Conservation (phyloP, 2,888 invertebrate genomes). For the Stenchaetothrips biformis region DNA sequence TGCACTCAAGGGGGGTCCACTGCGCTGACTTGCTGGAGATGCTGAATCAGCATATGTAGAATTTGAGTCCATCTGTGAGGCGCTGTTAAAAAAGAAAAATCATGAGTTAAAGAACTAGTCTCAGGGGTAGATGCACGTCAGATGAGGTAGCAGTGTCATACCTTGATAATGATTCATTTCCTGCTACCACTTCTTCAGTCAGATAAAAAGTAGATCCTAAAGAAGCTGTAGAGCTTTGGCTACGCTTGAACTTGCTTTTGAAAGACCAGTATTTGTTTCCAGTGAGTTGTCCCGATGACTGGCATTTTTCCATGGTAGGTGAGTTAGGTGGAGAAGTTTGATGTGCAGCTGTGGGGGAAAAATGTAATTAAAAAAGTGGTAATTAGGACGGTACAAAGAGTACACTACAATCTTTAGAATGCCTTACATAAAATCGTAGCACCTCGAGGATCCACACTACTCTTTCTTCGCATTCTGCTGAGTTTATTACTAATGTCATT, state of each 20-base stretch:
- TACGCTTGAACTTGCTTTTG: constrained; percentile 59
- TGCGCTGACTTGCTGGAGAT: constrained; percentile 39
- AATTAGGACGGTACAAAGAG: background rate
- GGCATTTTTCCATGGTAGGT: constrained; percentile 26
- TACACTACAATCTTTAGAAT: background rate
- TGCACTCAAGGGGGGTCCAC: constrained; percentile 40
- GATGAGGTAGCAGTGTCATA: background rate
- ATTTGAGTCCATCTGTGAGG: background rate
- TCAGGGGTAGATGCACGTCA: background rate
- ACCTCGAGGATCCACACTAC: constrained; percentile 32
- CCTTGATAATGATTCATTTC: constrained; percentile 7
- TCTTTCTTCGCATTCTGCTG: constrained; percentile 48
- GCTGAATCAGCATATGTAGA: background rate
- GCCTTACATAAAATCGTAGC: background rate
- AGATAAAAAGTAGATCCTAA: constrained; percentile 36
- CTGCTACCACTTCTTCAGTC: background rate
- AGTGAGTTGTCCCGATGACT: background rate
- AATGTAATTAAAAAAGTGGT: background rate
- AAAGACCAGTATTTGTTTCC: constrained; percentile 53
- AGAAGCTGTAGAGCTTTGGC: constrained; percentile 52
- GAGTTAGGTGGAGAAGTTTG: constrained; percentile 31
- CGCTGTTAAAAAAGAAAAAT: background rate
- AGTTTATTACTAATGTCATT: constrained; percentile 57
- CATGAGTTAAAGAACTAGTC: background rate
- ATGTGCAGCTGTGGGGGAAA: constrained; percentile 26